phyloP scores from a whole-genome alignment of 2,888 invertebrate genomes.

The Diaphora mendica region DNA sequence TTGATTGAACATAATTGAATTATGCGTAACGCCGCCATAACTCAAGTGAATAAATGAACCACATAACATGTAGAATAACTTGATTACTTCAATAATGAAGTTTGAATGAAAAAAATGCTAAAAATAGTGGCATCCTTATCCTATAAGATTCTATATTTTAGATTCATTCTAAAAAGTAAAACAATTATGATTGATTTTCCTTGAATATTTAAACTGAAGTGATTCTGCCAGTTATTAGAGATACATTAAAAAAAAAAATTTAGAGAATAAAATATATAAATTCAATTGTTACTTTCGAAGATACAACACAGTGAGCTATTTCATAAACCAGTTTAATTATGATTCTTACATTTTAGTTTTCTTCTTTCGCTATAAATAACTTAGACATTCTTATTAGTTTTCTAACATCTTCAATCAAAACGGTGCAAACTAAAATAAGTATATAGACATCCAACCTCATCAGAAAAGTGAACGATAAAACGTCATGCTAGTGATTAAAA shows the following conservation, averaged over 20 bases:
- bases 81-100: slow-evolving; percentile 12
- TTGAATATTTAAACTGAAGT: neutral
- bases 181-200: neutral
- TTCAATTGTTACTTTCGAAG: neutral
- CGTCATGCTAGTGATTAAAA: neutral
- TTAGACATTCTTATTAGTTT: neutral
- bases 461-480: neutral
- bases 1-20: slow-evolving; percentile 57
- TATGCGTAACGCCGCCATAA: slow-evolving; percentile 60
- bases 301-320: neutral
- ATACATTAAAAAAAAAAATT: no score
- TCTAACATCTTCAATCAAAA: neutral
- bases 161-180: no score
- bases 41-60: slow-evolving; percentile 34
- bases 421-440: neutral
- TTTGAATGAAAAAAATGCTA: neutral
- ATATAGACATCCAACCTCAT: neutral
- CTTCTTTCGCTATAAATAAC: neutral
- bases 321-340: neutral
- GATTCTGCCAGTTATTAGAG: neutral
- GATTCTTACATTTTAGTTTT: neutral
- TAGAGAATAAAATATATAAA: neutral
- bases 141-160: no score
- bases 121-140: neutral
- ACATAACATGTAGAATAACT: slow-evolving; percentile 36